phyloP scores from a whole-genome alignment of 2,888 invertebrate species.

The Torymus tubicola region DNA sequence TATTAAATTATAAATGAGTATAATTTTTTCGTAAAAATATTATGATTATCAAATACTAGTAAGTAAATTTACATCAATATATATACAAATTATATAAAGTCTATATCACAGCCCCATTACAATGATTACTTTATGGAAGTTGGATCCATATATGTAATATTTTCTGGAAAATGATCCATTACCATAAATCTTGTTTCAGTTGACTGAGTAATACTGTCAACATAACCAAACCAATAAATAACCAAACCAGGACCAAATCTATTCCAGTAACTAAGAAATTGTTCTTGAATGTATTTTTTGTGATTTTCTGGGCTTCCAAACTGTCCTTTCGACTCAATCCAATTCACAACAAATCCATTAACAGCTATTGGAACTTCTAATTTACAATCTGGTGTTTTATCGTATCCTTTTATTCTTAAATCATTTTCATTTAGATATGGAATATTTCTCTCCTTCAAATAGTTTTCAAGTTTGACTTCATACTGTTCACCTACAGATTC shows the following conservation, averaged over 20 bases:
- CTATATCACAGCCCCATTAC: neutral
- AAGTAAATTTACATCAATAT: no score
- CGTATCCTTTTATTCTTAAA: conserved; percentile 89
- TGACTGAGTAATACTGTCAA: conserved; percentile 79
- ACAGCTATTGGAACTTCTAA: conserved; percentile 92
- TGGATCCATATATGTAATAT: conserved; percentile 78
- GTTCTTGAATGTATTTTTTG: conserved; percentile 87
- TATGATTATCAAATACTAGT: no score
- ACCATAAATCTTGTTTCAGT: conserved; percentile 79
- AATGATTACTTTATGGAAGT: conserved; percentile 53
- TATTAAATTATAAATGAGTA: no score
- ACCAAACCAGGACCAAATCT: conserved; percentile 96
- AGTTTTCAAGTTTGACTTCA: conserved; percentile 85
- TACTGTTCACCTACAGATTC: conserved; percentile 91
- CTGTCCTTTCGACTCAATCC: conserved; percentile 98
- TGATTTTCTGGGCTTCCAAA: conserved; percentile 93
- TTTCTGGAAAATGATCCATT: conserved; percentile 82
- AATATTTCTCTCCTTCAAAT: conserved; percentile 80
- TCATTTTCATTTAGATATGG: conserved; percentile 87
- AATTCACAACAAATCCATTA: conserved; percentile 91
- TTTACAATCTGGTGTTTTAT: conserved; percentile 96
- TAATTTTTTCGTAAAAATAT: no score
- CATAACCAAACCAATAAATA: conserved; percentile 96
- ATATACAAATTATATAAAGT: no score
- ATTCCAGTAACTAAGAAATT: conserved; percentile 93